These are phyloP conservation scores for Apocrypta bakeri DNA, from an alignment of 1,140 invertebrate genomes.

Conservation along the genomic window DNA sequence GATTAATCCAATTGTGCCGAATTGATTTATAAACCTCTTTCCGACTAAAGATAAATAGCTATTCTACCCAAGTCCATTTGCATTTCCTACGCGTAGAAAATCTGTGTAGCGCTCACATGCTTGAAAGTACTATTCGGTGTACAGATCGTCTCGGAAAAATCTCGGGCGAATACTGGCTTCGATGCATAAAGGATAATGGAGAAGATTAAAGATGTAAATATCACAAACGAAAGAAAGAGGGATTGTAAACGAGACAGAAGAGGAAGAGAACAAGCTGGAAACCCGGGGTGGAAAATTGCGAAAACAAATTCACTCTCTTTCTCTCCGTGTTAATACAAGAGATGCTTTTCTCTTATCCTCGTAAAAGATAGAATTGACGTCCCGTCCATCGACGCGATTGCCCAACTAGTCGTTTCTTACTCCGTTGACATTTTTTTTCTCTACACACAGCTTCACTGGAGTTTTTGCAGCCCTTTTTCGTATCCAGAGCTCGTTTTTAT, in stretches of 20 bases:
- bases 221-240: not conserved
- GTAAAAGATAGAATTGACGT: not conserved
- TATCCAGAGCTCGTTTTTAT: not conserved
- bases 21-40: not conserved
- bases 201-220: not conserved
- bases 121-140: too few species aligned
- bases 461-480: slow-evolving; percentile 4
- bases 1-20: too few species aligned
- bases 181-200: slow-evolving; percentile 18
- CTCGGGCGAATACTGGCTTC: not conserved
- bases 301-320: not conserved
- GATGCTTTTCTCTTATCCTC: not conserved
- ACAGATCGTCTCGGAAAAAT: not conserved
- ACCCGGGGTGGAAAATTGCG: not conserved
- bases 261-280: not conserved
- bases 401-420: not conserved
- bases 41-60: not conserved
- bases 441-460: not conserved
- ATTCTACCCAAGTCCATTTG: not conserved
- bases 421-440: not conserved
- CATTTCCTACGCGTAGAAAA: too few species aligned
- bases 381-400: slow-evolving; percentile 18
- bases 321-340: not conserved
- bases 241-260: not conserved
- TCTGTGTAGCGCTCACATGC: too few species aligned